Base-by-base conservation (phyloP, 2,113 vertebrate genomes). In the Illadopsis cleaveri region DNA sequence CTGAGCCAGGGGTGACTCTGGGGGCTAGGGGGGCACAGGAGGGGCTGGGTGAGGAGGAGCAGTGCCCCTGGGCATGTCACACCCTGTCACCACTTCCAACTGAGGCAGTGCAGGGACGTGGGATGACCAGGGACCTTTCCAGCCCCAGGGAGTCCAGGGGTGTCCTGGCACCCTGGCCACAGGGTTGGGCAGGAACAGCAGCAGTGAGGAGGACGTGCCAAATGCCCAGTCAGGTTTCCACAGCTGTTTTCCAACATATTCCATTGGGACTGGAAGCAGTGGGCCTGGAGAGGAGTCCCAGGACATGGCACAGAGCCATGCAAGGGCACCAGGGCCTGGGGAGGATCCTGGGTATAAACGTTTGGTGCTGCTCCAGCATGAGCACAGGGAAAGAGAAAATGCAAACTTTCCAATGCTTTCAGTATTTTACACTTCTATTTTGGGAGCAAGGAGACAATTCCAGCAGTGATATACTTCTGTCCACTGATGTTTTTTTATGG, bases 201-300 rank as follows among this genome's bases (percentile, higher is more conserved):
- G 11, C 61, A 33, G 71, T 2, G 6, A 66, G 48, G 24, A 68
- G 53, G 53, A 37, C 28, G 58, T 68, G 77, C 48, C 33, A 56
- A 58, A 73, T 15, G 23, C 15, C 18, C n/a, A 37, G 62, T 2
- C 27, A 10, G 8, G 19, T 24, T 60, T 70, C 18, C 54, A 54
- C 47, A 38, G n/a, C 16, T 27, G 15, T 15, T 37, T n/a, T 40
- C 44, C 44, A 16, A 3, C 21, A 3, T 1, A 30, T 25, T 31
- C 75, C 56, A 11, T 5, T 0, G 1, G 48, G 40, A 24, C 27
- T 57, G 80, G n/a, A n/a, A n/a, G n/a, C n/a, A n/a, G n/a, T 0
- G 1, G 48, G 40, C 22, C 27, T 57, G 80, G 80, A 65, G 35
- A 64, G 35, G 19, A 45, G 17, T 11, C n/a, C 44, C 35, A 35